phyloP scores from a whole-genome alignment of 2,113 vertebrate species.

The Paralichthys olivaceus region DNA sequence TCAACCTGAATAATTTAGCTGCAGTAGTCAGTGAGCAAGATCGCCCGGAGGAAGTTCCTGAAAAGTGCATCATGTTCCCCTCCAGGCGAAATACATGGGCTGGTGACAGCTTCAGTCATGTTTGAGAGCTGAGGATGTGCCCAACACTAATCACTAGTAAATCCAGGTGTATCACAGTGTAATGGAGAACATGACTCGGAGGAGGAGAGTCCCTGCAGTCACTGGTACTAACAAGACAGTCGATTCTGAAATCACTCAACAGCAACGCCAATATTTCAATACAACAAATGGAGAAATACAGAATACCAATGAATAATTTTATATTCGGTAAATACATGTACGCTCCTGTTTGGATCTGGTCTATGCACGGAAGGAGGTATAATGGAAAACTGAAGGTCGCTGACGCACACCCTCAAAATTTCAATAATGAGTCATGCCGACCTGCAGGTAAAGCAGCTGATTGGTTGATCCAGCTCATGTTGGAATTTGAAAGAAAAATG shows the following conservation, averaged over 20 bases:
- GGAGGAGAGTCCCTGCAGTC: conserved; percentile 18
- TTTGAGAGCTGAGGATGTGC: conserved; percentile 52
- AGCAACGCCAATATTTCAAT: background rate
- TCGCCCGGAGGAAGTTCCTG: conserved; percentile 55
- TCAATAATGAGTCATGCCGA: no score
- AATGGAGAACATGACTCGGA: conserved; percentile 36
- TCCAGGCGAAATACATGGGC: conserved; percentile 31
- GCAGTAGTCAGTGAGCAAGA: conserved; percentile 46
- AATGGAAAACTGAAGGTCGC: no score
- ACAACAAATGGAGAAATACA: background rate
- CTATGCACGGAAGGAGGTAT: no score
- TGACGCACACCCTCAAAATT: no score
- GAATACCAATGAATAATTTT: background rate
- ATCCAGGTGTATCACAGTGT: conserved; percentile 32
- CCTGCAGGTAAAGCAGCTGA: no score
- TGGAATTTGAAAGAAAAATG: no score
- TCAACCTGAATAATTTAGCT: conserved; percentile 69
- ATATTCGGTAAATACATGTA: background rate
- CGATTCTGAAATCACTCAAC: conserved; percentile 7
- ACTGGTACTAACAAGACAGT: conserved; percentile 40
- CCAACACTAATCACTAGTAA: conserved; percentile 55
- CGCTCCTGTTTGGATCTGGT: background rate
- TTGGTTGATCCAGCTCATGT: no score
- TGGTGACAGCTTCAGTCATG: conserved; percentile 60
- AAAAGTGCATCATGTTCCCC: conserved; percentile 63